Base-by-base conservation (phyloP, 1,140 invertebrate species). In the Dysdera silvatica region DNA sequence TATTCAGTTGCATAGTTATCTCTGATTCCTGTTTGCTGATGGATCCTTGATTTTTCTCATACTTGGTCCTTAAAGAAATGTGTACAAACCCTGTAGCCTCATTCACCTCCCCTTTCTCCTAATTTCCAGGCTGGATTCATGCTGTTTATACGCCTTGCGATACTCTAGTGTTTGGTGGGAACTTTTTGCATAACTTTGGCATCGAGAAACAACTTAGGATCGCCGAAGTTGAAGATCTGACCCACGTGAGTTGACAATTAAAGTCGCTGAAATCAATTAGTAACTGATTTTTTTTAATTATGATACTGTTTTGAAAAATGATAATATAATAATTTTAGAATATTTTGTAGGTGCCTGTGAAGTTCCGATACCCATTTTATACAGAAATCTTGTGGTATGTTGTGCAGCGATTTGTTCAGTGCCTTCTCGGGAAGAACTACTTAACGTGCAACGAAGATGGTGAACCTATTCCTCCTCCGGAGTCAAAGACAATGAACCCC, bases 361-460 rank as follows among this genome's bases (percentile, higher is more conserved):
- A 97, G 79, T 98, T 96, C 78, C 83, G 94, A 0, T 98, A 97
- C 76, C 95, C 95, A 16, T 98, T 95, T 77, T 98, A 95, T 75
- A 93, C 89, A 5, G 94, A 98, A 80, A 95, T 98, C 85, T 78
- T 95, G 24, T 98, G 95, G 95, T 98, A 98, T 77, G 93, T 97
- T 2, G 77, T 98, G 35, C 92, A 94, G 70, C 82, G 90, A 33
- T 97, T 98, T 75, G 89, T 98, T 4, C 83, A 87, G 69, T 89
- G 89, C 48, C 76, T 97, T 16, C 78, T 94, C 29, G 92, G 92
- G 0, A 83, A 86, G 61, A 86, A 84, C 32, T 89, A 94, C 76
- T 75, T 67, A 10, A 41, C 63, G 7, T 52, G 45, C 26, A 66
- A 69, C 41, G 69, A 71, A 43, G 68, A 63, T 53, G 71, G 69